Evolutionary conservation across 2,113 vertebrate species (phyloP), one percentile per base, ranked within the genome.

Genomic region (human (Homo sapiens)): DNA sequence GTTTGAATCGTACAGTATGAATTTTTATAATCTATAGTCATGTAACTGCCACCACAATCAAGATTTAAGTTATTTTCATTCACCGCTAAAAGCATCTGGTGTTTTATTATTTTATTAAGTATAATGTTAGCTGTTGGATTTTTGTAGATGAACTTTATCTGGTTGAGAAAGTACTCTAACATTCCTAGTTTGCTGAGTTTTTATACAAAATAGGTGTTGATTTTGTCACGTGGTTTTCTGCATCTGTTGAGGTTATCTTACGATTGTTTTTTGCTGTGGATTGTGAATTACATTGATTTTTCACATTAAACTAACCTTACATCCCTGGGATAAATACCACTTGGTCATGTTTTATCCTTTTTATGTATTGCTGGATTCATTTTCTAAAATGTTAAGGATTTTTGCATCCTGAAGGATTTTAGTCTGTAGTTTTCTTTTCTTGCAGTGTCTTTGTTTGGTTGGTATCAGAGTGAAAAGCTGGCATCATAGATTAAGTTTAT

Each of bases 311-410:
- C 40, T 92, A 88, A 83, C 27, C 38, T 90, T 93, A 14, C 5
- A 35, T 91, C 30, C 59, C 48, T 87, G 50, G 25, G 18, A 88
- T 83, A 83, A 79, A 35, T 11, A 55, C n/a, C 13, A 25, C 35
- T 73, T 85, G 16, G 11, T 85, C 25, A 59, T 64, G 30, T 83
- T 76, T 90, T 94, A 27, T 59, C 27, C 11, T 81, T 92, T 68
- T 87, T 73, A 40, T 80, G 20, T 70, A 52, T 45, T 70, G 43
- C 75, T 95, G 50, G 25, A 70, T 78, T 70, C 61, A 84, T 94
- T 94, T 96, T 27, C 59, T 92, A 86, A 93, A 59, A 90, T 83
- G 32, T 50, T 50, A 96, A 89, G 27, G 35, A 52, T 93, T 75
- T 93, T 75, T 83, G 68, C 48, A 61, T 48, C 57, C 66, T 75